Evolutionary conservation across 2,113 vertebrate species (phyloP).

Genomic region (Oncorhynchus kisutch): DNA sequence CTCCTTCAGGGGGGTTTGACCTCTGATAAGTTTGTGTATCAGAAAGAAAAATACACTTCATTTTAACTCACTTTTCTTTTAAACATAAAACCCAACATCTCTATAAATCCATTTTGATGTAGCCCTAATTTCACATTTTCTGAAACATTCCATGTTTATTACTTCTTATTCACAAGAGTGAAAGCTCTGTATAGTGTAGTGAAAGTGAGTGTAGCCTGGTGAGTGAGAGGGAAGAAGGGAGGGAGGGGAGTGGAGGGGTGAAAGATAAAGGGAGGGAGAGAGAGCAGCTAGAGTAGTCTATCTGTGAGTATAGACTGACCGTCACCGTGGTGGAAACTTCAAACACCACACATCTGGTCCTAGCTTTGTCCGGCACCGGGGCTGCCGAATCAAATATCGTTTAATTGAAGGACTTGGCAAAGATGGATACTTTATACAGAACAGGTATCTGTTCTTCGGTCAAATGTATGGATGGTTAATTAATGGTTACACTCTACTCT

Average conservation of each 20-base stretch:
- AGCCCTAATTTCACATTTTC: too few relatives aligned
- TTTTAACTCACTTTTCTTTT: too few relatives aligned
- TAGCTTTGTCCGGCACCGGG: conserved; percentile 34
- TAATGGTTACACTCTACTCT: too few relatives aligned
- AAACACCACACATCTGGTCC: conserved; percentile 54
- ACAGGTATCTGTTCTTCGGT: conserved; percentile 7
- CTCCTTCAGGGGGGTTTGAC: conserved; percentile 16
- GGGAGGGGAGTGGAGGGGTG: neutral
- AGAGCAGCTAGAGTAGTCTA: conserved; percentile 5
- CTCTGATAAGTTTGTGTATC: neutral
- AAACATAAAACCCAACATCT: too few relatives aligned
- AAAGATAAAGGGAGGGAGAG: too few relatives aligned
- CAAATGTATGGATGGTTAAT: conserved; percentile 23
- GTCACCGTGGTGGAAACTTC: conserved; percentile 37
- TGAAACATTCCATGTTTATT: too few relatives aligned
- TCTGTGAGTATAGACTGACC: neutral
- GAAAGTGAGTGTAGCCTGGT: conserved; percentile 10
- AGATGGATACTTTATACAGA: neutral
- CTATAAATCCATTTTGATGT: too few relatives aligned
- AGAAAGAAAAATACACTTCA: too few relatives aligned
- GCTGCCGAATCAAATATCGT: conserved; percentile 21
- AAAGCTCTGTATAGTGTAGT: conserved; percentile 23
- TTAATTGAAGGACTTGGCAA: neutral
- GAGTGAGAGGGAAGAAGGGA: conserved; percentile 7
- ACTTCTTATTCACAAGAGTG: too few relatives aligned